A percentile compares a stretch with the other conserved stretches of the same genome.
phyloP scores from a whole-genome alignment of 2,888 invertebrate genomes.

The Eupithecia subfuscata region DNA sequence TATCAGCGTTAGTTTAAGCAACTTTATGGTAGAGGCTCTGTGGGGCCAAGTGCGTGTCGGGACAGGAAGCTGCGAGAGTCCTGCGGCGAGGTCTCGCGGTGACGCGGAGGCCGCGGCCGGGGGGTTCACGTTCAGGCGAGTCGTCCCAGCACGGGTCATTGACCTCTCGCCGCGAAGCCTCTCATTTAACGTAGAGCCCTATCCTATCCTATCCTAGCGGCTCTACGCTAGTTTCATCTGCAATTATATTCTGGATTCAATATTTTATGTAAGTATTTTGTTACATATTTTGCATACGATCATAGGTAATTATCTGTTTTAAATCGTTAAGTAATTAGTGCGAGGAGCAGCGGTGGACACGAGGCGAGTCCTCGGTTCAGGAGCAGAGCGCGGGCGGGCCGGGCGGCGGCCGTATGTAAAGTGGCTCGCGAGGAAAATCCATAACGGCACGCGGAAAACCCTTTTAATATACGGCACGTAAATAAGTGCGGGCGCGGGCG shows the following conservation, averaged over 20 bases:
- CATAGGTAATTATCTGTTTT: not conserved
- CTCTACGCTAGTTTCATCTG: not conserved
- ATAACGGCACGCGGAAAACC: constrained; percentile 83
- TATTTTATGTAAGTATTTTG: not conserved
- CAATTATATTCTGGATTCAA: not conserved
- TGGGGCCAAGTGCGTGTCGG: not conserved
- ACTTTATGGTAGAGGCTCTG: not conserved
- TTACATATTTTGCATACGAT: not conserved
- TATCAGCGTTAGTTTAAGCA: not conserved
- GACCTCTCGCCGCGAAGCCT: constrained; percentile 52
- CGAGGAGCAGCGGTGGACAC: constrained; percentile 10
- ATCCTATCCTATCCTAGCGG: not conserved
- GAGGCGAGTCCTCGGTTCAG: not conserved
- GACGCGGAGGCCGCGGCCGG: constrained; percentile 51
- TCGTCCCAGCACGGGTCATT: constrained; percentile 49
- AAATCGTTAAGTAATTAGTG: not conserved
- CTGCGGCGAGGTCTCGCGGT: constrained; percentile 35
- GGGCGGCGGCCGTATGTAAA: constrained; percentile 67
- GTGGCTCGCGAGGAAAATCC: constrained; percentile 76
- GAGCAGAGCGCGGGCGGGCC: not conserved
- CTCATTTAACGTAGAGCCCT: constrained; percentile 47
- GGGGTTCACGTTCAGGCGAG: constrained; percentile 62
- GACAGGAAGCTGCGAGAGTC: not conserved
- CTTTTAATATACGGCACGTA: constrained; percentile 84
- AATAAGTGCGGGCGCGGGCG: constrained; percentile 70